phyloP scores from a whole-genome alignment of 2,113 vertebrate species.

The Grammomys dolichurus region DNA sequence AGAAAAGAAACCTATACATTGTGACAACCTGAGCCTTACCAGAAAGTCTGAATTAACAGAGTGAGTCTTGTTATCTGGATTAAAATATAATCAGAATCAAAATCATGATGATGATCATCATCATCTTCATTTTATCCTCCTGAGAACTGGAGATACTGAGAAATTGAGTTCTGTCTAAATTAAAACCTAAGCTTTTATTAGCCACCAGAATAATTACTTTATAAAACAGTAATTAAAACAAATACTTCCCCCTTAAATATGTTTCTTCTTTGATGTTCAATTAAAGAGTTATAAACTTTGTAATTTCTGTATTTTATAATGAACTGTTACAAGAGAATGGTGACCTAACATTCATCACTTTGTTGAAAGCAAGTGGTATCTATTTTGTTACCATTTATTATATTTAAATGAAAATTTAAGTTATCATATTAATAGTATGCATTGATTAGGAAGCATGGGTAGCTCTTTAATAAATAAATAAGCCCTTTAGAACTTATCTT shows the following conservation, averaged over 20 bases:
- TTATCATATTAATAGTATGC: not conserved
- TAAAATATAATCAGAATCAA: conserved; percentile 69
- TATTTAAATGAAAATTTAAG: conserved; percentile 56
- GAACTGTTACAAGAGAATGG: not conserved
- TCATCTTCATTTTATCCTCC: conserved; percentile 59
- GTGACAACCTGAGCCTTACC: conserved; percentile 81
- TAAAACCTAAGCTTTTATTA: conserved; percentile 19
- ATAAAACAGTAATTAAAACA: conserved; percentile 11
- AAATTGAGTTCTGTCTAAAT: conserved; percentile 58
- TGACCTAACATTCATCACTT: conserved; percentile 2
- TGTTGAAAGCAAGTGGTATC: fast-evolving
- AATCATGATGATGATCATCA: not conserved
- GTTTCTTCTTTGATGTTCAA: not conserved
- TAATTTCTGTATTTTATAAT: not conserved
- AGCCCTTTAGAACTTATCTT: not conserved
- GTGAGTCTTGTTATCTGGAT: conserved; percentile 74
- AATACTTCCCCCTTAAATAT: not conserved
- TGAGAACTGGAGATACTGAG: conserved; percentile 17
- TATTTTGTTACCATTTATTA: conserved; percentile 15
- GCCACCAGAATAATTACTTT: conserved; percentile 14
- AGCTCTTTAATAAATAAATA: not conserved
- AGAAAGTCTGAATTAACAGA: conserved; percentile 80
- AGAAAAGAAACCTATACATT: conserved; percentile 82
- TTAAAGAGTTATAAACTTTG: conserved; percentile 27
- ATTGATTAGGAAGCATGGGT: not conserved